These are phyloP conservation scores for Polypedilum vanderplanki DNA, from an alignment of 1,140 invertebrate genomes.

Conservation along the genomic window DNA sequence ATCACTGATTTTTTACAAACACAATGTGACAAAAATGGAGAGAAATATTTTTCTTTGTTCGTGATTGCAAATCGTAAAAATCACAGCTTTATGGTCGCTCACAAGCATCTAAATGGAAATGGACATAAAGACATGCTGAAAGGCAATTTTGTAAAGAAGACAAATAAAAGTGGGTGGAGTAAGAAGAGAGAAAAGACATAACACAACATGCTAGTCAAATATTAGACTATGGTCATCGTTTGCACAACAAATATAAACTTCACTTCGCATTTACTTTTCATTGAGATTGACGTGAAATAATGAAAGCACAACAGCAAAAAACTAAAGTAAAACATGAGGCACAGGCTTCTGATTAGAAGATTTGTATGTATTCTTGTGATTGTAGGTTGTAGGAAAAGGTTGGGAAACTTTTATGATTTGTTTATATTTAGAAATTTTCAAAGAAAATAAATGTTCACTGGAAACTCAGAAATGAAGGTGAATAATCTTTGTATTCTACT, in stretches of 20 bases:
- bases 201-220: neutral
- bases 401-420: no score
- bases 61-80: constrained; percentile 18
- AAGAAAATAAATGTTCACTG: no score
- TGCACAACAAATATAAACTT: neutral
- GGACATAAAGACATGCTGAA: neutral
- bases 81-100: constrained; percentile 9
- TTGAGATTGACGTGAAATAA: neutral
- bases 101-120: neutral
- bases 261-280: neutral
- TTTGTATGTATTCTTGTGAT: no score
- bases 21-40: neutral
- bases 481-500: no score
- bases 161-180: neutral
- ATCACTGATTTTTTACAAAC: neutral
- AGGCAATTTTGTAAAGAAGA: neutral
- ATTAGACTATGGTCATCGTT: neutral
- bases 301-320: neutral
- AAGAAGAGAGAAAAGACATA: neutral
- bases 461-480: no score
- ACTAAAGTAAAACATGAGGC: neutral
- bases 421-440: no score
- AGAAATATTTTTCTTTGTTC: neutral
- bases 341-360: no score
- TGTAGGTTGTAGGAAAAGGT: no score